Evolutionary conservation across 2,888 invertebrate genomes (phyloP).

Genomic region (Amiota mariae): DNA sequence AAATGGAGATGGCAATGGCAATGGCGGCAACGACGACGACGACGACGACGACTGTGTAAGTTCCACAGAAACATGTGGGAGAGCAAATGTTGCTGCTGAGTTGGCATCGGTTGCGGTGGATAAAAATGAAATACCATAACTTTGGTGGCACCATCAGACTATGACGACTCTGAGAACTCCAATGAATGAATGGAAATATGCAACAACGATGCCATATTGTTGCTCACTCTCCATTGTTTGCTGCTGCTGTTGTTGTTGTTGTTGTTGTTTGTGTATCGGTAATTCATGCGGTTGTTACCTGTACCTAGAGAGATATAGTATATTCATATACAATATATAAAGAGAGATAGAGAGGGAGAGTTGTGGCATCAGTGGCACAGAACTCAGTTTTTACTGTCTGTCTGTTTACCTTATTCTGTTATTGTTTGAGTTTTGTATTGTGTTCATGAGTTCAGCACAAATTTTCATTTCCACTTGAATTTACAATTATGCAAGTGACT

Average conservation of each 20-base stretch:
- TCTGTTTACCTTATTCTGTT: not conserved
- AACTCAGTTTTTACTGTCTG: not conserved
- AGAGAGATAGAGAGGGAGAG: not conserved
- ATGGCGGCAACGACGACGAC: not conserved
- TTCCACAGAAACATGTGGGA: not conserved
- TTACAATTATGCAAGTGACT: constrained; percentile 70
- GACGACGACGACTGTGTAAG: constrained; percentile 34
- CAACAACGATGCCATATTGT: constrained; percentile 45
- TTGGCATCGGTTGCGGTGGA: constrained; percentile 37
- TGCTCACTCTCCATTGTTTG: constrained; percentile 39
- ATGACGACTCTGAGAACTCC: constrained; percentile 50
- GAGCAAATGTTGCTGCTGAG: not conserved
- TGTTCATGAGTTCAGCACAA: constrained; percentile 61
- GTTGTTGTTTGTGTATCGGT: constrained; percentile 35
- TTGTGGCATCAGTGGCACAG: not conserved
- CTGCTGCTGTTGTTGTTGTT: constrained; percentile 35
- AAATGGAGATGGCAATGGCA: not conserved
- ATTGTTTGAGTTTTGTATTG: constrained; percentile 63
- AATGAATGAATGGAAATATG: constrained; percentile 57
- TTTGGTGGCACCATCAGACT: constrained; percentile 60
- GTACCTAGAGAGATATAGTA: not conserved
- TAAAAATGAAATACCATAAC: constrained; percentile 64
- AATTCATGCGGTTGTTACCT: constrained; percentile 37
- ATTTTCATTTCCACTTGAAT: constrained; percentile 72
- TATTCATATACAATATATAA: no score